Percentiles rank a stretch among this genome's conserved stretches.
phyloP scores from a whole-genome alignment of 1,140 invertebrate species.

The Gyrodactylus bullatarudis region DNA sequence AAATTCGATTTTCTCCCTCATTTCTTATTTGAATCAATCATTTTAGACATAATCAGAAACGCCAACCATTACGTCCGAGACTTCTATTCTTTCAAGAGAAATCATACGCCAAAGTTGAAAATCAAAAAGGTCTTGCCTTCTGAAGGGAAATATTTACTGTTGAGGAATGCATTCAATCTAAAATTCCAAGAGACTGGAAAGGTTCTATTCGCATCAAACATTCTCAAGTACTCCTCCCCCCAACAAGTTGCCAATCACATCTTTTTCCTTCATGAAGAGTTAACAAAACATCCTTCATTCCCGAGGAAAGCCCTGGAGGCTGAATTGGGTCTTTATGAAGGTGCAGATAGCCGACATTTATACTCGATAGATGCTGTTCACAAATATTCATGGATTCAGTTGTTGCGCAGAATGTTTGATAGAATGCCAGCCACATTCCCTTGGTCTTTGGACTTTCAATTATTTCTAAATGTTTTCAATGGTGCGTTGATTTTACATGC shows the following conservation, averaged over 20 bases:
- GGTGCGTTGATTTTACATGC: constrained; percentile 78
- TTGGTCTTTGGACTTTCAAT: constrained; percentile 71
- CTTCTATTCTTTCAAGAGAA: constrained; percentile 91
- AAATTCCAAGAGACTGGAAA: constrained; percentile 94
- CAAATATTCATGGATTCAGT: constrained; percentile 81
- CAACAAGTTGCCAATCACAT: constrained; percentile 12
- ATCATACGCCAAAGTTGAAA: constrained; percentile 76
- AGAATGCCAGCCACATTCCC: constrained; percentile 92
- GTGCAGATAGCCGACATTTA: constrained; percentile 50
- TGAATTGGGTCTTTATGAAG: constrained; percentile 59
- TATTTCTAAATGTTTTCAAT: constrained; percentile 87
- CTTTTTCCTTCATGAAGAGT: constrained; percentile 77
- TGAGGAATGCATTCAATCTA: constrained; percentile 55
- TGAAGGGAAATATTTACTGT: constrained; percentile 54
- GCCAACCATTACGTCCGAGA: constrained; percentile 67
- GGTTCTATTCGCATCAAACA: constrained; percentile 24
- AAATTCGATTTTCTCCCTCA: neutral
- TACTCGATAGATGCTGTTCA: constrained; percentile 72
- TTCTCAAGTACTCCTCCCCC: constrained; percentile 15
- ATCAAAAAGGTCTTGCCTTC: constrained; percentile 67
- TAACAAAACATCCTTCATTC: constrained; percentile 89
- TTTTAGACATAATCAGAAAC: constrained; percentile 61
- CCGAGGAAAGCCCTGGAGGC: constrained; percentile 82
- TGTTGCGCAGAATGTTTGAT: constrained; percentile 84
- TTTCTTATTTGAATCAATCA: constrained; percentile 1